Base-by-base conservation (phyloP, 2,888 invertebrate genomes). In the Hyalella azteca region DNA sequence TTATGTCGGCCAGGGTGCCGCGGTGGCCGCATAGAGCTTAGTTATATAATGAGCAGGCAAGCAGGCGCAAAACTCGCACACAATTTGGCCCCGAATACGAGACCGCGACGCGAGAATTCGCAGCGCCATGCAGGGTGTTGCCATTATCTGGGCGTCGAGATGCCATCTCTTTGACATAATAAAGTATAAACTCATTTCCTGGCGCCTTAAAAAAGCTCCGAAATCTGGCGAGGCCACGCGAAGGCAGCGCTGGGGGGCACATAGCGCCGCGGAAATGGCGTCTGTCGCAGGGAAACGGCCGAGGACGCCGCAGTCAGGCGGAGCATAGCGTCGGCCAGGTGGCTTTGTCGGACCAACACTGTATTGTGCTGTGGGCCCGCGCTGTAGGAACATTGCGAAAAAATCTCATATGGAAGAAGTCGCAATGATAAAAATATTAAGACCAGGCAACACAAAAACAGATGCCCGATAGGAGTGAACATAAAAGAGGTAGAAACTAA, bases 131-230 rank as follows among this genome's bases (percentile, higher is more conserved):
- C 60, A 36, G 60, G 60, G 29, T 60, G 60, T 60, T 36, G 60
- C 60, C 36, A 60, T 60, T 60, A 60, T 60, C 60, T 36, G 29
- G 60, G 60, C 60, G 60, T 60, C 60, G 60, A 60, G 60, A 60
- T 60, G 60, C 60, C 60, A 60, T 60, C 60, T 60, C 60, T 60
- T 60, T 60, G 60, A 60, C 60, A 60, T 60, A 60, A 60, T 60
- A 60, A 60, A 60, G 60, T 60, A 60, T 60, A 60, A 60, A 60
- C 60, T 60, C 60, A 60, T 60, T 60, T 60, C 60, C 60, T 60
- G 36, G 60, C 36, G 36, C 60, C 36, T 36, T 60, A 60, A 60
- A 60, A 60, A 60, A 60, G 60, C 60, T 29, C 60, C 60, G 36
- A 60, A 60, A 60, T 60, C 60, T 60, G 60, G 60, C 60, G 60